Base-by-base conservation (phyloP, 2,888 invertebrate species). In the Latrodectus elegans region DNA sequence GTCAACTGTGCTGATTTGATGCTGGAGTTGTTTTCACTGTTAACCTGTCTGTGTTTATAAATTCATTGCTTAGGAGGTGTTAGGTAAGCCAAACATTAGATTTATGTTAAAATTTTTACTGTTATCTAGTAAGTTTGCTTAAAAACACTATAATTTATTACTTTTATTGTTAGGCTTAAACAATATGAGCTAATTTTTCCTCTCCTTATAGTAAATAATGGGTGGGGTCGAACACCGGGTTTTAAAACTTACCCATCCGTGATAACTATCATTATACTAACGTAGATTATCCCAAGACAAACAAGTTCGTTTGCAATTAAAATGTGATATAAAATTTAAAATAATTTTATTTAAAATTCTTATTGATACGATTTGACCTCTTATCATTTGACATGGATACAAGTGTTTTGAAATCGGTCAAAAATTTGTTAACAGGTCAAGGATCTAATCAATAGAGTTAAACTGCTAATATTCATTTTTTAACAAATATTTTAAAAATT, bases 161-260 rank as follows among this genome's bases (percentile, higher is more conserved):
- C 14, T 38, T 38, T 65, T 38, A 10, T 55, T 14, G 67, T 82
- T 82, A 87, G 81, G 86, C 86, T 73, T 80, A 86, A 52, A 80
- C n/a, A 60, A 64, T n/a, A 52, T 71, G 75, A 80, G 51, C 17
- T 49, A 12, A 65, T 73, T 65, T 76, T 49, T 38, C 15, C 53
- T 26, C 67, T 71, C 72, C 51, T n/a, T 49, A 76, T 81, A 76
- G 72, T 72, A 81, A 80, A 74, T 88, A 88, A 88, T 88, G 87
- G 87, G 87, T 88, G 87, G 87, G 87, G 87, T 88, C 87, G 74
- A 88, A 60, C 82, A 82, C 87, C 82, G 87, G 86, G 51, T 87
- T 60, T 15, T 87, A 72, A 79, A 76, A 77, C 52, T 81, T 74
- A 67, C 53, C 53, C 67, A 81, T 74, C 73, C 81, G 71, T 64